These are phyloP conservation scores for Rhea americana DNA, from an alignment of 2,113 vertebrate genomes.

Conservation along the genomic window DNA sequence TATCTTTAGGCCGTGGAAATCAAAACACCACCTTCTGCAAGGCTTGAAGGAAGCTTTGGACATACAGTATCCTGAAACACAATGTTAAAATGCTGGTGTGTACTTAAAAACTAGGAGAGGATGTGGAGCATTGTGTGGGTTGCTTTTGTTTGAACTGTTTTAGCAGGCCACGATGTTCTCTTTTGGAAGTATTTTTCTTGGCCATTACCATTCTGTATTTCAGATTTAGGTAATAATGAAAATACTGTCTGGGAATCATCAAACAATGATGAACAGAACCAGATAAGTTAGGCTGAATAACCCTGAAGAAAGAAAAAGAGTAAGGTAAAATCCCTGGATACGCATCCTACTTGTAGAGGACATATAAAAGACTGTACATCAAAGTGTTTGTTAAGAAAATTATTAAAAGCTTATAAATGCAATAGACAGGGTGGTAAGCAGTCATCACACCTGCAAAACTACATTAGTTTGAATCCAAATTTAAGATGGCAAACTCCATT, in stretches of 20 bases:
- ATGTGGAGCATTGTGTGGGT: neutral
- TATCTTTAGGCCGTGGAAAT: neutral
- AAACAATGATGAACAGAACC: neutral
- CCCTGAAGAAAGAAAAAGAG: neutral
- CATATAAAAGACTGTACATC: neutral
- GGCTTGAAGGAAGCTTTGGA: neutral
- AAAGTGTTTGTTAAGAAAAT: neutral
- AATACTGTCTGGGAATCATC: neutral
- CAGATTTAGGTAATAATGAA: neutral
- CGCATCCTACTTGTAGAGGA: neutral
- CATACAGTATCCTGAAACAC: neutral
- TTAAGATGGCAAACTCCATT: neutral
- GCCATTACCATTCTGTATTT: neutral
- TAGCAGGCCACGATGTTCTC: neutral
- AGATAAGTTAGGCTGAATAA: neutral
- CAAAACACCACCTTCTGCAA: neutral
- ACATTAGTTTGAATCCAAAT: neutral
- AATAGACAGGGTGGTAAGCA: neutral
- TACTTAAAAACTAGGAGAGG: neutral
- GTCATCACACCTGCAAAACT: neutral
- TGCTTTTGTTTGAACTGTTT: neutral
- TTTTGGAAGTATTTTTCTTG: neutral
- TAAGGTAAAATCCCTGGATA: neutral
- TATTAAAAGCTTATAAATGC: neutral
- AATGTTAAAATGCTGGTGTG: neutral